These are phyloP conservation scores for Trypoxylon attenuatum DNA, from an alignment of 2,888 invertebrate genomes.

Conservation along the genomic window DNA sequence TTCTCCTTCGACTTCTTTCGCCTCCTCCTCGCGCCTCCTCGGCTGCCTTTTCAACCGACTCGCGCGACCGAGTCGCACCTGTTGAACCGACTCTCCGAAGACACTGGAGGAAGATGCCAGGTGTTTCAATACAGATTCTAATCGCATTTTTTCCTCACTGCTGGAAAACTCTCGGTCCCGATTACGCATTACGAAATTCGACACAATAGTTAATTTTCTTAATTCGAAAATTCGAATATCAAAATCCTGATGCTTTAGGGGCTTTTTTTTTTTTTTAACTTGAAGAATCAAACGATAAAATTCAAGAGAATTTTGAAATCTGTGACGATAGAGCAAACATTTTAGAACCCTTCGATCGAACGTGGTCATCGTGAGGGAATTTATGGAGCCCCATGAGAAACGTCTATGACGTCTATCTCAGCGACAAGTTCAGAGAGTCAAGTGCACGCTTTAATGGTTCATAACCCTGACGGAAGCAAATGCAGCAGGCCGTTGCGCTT, in stretches of 20 bases:
- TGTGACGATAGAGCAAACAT: no score
- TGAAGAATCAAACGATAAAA: no score
- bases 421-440: slow-evolving; percentile 38
- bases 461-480: slow-evolving; percentile 12
- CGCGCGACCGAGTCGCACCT: slow-evolving; percentile 42
- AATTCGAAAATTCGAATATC: no score
- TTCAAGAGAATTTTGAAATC: no score
- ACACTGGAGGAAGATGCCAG: slow-evolving; percentile 27
- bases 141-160: no score
- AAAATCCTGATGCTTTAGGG: no score
- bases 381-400: not conserved
- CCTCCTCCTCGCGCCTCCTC: slow-evolving; percentile 38
- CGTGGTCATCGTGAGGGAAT: no score
- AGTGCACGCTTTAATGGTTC: slow-evolving; percentile 40
- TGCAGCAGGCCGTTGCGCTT: not conserved
- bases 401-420: slow-evolving; percentile 19
- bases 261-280: not conserved
- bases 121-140: slow-evolving; percentile 40
- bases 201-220: no score
- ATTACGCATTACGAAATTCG: no score
- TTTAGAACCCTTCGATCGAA: no score
- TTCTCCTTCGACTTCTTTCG: slow-evolving; percentile 50
- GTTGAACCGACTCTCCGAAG: slow-evolving; percentile 44
- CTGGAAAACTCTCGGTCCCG: no score
- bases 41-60: slow-evolving; percentile 49